Percentiles rank a stretch among this genome's conserved stretches.
These are phyloP conservation scores for Umimayanthus kanabou DNA, from an alignment of 92 coral and sea anemone genomes.

Conservation along the genomic window DNA sequence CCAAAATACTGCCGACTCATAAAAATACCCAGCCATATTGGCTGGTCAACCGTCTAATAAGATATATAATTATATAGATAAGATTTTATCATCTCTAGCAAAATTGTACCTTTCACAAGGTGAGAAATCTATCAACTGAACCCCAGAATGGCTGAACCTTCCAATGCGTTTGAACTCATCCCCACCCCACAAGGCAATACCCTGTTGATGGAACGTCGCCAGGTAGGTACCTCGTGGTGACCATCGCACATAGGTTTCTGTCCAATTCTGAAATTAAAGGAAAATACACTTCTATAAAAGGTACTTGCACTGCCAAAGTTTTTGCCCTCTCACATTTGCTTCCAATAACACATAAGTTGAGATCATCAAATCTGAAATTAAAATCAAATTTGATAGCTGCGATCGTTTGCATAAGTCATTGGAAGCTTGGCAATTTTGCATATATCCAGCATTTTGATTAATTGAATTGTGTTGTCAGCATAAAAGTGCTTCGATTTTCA, in stretches of 20 bases:
- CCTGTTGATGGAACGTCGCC: conserved; percentile 94
- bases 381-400: too few species aligned
- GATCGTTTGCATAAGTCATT: too few species aligned
- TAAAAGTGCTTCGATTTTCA: too few species aligned
- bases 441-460: too few species aligned
- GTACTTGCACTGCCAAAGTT: too few species aligned
- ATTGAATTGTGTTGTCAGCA: too few species aligned
- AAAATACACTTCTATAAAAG: neutral
- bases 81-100: neutral
- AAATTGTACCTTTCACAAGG: conserved; percentile 93
- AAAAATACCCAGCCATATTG: too few species aligned
- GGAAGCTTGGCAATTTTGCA: neutral
- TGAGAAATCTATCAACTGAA: conserved; percentile 96
- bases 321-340: neutral
- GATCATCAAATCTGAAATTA: too few species aligned
- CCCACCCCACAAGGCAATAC: conserved; percentile 99
- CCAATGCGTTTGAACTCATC: conserved; percentile 90
- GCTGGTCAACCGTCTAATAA: too few species aligned
- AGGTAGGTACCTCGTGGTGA: conserved; percentile 93
- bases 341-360: neutral
- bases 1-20: too few species aligned
- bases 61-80: too few species aligned
- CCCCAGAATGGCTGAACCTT: conserved; percentile 96
- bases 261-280: conserved; percentile 74
- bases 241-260: conserved; percentile 97